These are phyloP conservation scores for Oncorhynchus clarkii DNA, from an alignment of 2,113 vertebrate genomes.

Conservation along the genomic window DNA sequence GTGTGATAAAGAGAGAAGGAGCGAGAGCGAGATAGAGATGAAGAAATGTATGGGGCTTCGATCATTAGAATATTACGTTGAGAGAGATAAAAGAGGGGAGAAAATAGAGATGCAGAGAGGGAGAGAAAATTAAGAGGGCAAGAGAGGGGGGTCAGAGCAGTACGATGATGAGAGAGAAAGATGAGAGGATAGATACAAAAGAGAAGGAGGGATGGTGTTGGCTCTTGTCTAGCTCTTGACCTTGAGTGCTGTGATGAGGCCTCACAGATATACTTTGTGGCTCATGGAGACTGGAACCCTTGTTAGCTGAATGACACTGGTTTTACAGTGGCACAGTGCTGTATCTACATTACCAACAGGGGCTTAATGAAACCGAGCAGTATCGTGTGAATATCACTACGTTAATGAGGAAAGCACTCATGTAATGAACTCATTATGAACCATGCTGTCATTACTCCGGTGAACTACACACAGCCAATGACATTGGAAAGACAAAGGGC, in stretches of 20 bases:
- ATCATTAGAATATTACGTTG: background rate
- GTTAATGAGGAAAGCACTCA: conserved; percentile 16
- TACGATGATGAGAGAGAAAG: background rate
- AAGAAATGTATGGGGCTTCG: background rate
- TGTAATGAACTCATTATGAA: conserved; percentile 9
- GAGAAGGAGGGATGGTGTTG: too few relatives aligned
- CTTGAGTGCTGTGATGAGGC: background rate
- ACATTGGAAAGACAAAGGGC: background rate
- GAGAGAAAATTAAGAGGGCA: background rate
- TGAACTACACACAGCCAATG: conserved; percentile 8
- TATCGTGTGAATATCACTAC: background rate
- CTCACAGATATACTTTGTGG: background rate
- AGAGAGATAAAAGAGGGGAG: background rate
- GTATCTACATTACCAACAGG: background rate
- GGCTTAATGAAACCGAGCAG: conserved; percentile 10
- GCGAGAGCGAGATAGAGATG: background rate
- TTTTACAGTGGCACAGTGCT: background rate
- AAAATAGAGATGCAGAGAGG: background rate
- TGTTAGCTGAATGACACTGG: background rate
- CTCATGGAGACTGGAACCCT: background rate
- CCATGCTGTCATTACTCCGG: conserved; percentile 1
- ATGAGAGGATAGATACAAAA: background rate
- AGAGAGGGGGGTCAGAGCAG: too few relatives aligned
- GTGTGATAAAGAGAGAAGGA: background rate
- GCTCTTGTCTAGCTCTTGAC: background rate